These are phyloP conservation scores for Erethizon dorsatum DNA, from an alignment of 2,797 vertebrate species.

Conservation along the genomic window DNA sequence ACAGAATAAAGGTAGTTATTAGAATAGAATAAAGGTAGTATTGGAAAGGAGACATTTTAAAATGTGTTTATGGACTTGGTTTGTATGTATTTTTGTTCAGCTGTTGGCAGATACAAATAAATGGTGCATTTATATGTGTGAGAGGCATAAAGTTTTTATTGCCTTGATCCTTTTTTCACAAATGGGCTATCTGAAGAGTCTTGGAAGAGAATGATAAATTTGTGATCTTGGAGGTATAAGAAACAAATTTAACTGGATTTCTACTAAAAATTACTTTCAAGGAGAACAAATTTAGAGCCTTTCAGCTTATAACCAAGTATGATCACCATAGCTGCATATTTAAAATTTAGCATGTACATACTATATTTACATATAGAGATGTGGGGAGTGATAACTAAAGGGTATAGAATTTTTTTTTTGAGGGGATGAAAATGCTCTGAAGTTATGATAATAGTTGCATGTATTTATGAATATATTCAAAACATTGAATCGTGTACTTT, in stretches of 20 bases:
- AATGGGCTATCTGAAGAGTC: neutral
- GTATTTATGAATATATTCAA: constrained; percentile 45
- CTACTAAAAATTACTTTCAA: constrained; percentile 50
- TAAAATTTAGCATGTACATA: constrained; percentile 33
- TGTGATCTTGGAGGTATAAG: constrained; percentile 9
- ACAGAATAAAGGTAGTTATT: constrained; percentile 42
- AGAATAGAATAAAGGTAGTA: neutral
- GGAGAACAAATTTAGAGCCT: constrained; percentile 20
- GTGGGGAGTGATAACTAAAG: neutral
- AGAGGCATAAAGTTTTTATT: constrained; percentile 17
- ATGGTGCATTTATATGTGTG: neutral
- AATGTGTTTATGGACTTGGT: neutral
- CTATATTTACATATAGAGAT: constrained; percentile 1
- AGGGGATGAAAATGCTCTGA: constrained; percentile 29
- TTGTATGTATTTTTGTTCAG: constrained; percentile 61
- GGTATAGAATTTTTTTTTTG: neutral
- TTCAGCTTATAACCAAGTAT: constrained; percentile 25
- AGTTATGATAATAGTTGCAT: neutral
- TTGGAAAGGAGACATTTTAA: constrained; percentile 48
- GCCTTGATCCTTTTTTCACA: neutral
- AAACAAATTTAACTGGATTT: constrained; percentile 12
- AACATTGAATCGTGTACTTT: constrained; percentile 22
- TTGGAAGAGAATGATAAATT: constrained; percentile 41
- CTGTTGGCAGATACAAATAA: constrained; percentile 23
- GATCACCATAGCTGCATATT: neutral